These are phyloP conservation scores for Meganola albula DNA, from an alignment of 2,888 invertebrate genomes.

Conservation along the genomic window DNA sequence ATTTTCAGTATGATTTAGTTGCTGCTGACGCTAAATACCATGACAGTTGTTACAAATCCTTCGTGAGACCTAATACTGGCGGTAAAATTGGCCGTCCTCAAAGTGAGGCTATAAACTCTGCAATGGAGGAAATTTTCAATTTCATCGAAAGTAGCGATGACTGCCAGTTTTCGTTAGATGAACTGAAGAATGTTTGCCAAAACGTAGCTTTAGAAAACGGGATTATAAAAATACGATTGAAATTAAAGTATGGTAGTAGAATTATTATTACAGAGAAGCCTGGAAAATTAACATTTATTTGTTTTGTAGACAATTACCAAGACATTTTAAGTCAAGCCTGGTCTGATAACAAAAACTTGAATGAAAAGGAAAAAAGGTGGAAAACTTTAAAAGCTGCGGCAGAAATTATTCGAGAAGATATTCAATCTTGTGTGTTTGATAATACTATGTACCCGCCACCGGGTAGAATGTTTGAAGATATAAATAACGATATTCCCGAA, in stretches of 20 bases:
- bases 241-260: constrained; percentile 4
- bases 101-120: constrained; percentile 28
- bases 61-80: constrained; percentile 32
- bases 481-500: constrained; percentile 11
- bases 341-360: not conserved
- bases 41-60: constrained; percentile 31
- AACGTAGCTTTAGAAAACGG: not conserved
- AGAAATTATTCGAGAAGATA: constrained; percentile 15
- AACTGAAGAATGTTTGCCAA: constrained; percentile 1
- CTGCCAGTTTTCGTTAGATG: constrained; percentile 9
- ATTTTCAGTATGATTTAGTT: constrained; percentile 22
- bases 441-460: constrained; percentile 30
- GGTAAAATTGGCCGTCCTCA: constrained; percentile 35
- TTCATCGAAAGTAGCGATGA: constrained; percentile 23
- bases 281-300: constrained; percentile 4
- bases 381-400: constrained; percentile 20
- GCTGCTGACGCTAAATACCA: constrained; percentile 38
- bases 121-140: constrained; percentile 39
- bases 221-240: constrained; percentile 1
- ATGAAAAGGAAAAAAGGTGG: constrained; percentile 23
- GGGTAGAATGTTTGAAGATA: constrained; percentile 27
- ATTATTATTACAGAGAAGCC: no score
- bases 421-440: no score
- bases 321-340: not conserved
- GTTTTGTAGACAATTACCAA: constrained; percentile 1